These are phyloP conservation scores for Scortum barcoo DNA, from an alignment of 2,113 vertebrate species.

Conservation along the genomic window DNA sequence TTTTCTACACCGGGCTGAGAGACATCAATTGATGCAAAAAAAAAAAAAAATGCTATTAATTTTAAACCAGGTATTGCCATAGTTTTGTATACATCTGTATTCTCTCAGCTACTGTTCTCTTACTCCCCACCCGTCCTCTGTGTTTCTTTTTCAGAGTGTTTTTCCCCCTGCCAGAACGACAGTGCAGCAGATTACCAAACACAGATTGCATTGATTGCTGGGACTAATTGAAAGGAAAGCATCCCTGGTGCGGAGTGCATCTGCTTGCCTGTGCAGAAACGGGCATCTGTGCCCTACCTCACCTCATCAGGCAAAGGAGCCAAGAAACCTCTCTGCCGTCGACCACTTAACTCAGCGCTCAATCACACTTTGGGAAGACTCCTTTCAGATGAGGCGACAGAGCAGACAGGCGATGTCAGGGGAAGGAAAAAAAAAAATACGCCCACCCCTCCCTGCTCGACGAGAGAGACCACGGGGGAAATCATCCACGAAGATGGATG, in stretches of 20 bases:
- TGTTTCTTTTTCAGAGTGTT: constrained; percentile 42
- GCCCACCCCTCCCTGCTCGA: constrained; percentile 14
- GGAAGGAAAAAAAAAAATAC: not conserved
- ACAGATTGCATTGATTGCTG: constrained; percentile 80
- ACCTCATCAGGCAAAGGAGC: constrained; percentile 73
- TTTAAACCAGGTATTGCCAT: constrained; percentile 38
- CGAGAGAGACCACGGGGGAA: constrained; percentile 74
- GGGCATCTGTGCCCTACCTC: constrained; percentile 63
- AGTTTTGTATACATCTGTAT: constrained; percentile 18
- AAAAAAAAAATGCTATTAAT: no score
- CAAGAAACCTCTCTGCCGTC: constrained; percentile 58
- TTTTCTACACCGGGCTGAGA: constrained; percentile 15
- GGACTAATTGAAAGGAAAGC: constrained; percentile 82
- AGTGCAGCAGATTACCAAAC: constrained; percentile 72
- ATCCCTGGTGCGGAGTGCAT: constrained; percentile 65
- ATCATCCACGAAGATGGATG: constrained; percentile 76
- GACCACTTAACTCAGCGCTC: constrained; percentile 69
- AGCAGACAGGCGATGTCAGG: constrained; percentile 49
- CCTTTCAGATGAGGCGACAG: constrained; percentile 56
- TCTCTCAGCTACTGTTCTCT: constrained; percentile 19
- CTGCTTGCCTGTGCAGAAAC: constrained; percentile 77
- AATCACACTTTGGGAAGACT: constrained; percentile 73
- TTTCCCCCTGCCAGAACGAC: constrained; percentile 46
- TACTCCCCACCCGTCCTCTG: constrained; percentile 32
- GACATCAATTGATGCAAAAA: constrained; percentile 34